Conservation (phyloP, 2,113 vertebrate genomes). For the Mastomys natalensis region DNA sequence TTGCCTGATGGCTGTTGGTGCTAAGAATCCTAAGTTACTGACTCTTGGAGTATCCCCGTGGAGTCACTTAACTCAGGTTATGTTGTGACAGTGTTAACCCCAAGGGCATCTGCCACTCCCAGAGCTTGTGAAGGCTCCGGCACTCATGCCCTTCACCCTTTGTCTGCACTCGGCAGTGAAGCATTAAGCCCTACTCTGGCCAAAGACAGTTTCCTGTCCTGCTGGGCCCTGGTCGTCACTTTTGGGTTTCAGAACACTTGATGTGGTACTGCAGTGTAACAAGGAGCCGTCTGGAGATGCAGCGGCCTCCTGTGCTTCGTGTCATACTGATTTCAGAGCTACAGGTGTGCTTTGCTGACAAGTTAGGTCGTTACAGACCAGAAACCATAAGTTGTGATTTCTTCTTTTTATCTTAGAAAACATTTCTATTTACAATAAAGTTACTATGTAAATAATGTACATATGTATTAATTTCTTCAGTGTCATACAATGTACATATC, state of each 20-base stretch:
- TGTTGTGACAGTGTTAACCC: conserved; percentile 80
- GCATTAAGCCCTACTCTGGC: neutral
- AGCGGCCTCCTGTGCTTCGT: conserved; percentile 81
- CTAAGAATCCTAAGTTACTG: conserved; percentile 67
- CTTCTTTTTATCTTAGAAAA: conserved; percentile 86
- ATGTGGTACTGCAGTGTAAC: conserved; percentile 78
- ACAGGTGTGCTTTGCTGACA: conserved; percentile 82
- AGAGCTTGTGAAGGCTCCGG: neutral
- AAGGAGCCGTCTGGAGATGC: conserved; percentile 72
- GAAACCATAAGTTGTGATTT: conserved; percentile 82
- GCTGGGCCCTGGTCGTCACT: neutral
- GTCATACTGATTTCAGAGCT: conserved; percentile 66
- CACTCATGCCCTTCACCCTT: neutral
- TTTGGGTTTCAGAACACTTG: conserved; percentile 12
- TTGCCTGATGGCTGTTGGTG: conserved; percentile 65
- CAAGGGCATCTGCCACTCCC: conserved; percentile 39
- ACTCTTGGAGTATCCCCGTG: conserved; percentile 27
- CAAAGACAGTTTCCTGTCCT: conserved; percentile 55
- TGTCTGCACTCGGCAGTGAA: neutral
- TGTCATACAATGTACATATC: conserved; percentile 84
- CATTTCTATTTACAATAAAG: conserved; percentile 87
- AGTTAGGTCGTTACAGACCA: conserved; percentile 82
- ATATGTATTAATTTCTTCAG: conserved; percentile 82
- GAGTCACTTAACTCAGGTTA: neutral
- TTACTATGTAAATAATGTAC: conserved; percentile 89